Base-by-base conservation (phyloP, 2,888 invertebrate genomes). In the Drosophila kuntzei region DNA sequence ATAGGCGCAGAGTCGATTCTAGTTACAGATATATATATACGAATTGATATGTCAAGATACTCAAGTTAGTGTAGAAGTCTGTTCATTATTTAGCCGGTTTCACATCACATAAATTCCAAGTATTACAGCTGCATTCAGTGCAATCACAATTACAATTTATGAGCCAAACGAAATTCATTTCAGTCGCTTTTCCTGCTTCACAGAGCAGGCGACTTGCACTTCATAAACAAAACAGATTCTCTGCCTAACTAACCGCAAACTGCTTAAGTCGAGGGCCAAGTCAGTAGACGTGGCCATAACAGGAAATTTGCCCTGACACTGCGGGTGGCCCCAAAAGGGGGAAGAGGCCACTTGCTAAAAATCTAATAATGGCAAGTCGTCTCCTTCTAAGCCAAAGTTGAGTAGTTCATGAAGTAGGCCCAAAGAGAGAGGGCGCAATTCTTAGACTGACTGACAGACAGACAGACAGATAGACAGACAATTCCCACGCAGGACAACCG, bases 201-300 rank as follows among this genome's bases (percentile, higher is more conserved):
- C 43, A 11, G 60, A 50, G 46, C 60, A 66, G 51, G 25, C 61
- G 29, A 25, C 22, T 37, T 54, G 78, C 78, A 76, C 54, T 58
- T 64, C 57, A 78, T 76, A 76, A 76, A 64, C 75, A 68, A 78
- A 78, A 72, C 78, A 67, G 70, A 67, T 87, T 73, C 79, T 73
- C 68, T 49, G 69, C 54, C 83, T 68, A 85, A 87, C 88, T 79
- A 85, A 83, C 82, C 88, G 86, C 82, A 83, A 83, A 85, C 76
- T 76, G 86, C 76, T 87, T 73, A 60, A 76, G 68, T 60, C 43
- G 41, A 53, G 59, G n/a, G 34, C 32, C 39, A 44, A 61, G 29
- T 36, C 46, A 22, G 47, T 29, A 36, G 69, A 62, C 55, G 51
- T 60, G 60, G 46, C 51, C 46, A 54, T 39, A 79, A 66, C 72